A percentile compares a stretch with the other conserved stretches of the same genome.
Evolutionary conservation across 2,113 vertebrate genomes (phyloP).

Genomic region (Salminus brasiliensis): DNA sequence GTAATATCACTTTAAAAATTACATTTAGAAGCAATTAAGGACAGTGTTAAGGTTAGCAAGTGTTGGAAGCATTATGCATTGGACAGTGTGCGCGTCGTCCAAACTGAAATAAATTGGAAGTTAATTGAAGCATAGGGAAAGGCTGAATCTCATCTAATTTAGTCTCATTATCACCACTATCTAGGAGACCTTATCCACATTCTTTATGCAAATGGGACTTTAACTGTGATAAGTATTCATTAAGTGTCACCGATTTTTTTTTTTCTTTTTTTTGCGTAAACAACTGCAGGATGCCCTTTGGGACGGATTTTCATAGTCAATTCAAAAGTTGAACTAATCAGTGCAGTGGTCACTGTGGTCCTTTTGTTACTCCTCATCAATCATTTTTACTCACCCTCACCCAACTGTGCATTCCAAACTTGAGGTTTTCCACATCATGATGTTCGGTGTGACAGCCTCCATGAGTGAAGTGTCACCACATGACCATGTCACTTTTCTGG

Average conservation of each 20-base stretch:
- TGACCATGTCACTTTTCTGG: slow-evolving; percentile 34
- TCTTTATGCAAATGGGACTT: slow-evolving; percentile 44
- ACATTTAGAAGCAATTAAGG: slow-evolving; percentile 37
- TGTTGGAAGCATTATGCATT: slow-evolving; percentile 14
- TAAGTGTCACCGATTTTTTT: slow-evolving; percentile 36
- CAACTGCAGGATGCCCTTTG: slow-evolving; percentile 8
- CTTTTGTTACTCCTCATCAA: slow-evolving; percentile 37
- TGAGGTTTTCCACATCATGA: slow-evolving; percentile 25
- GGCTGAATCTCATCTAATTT: slow-evolving; percentile 48
- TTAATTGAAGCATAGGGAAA: slow-evolving; percentile 52
- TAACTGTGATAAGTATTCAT: slow-evolving; percentile 34
- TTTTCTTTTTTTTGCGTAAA: slow-evolving; percentile 13
- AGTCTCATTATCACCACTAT: slow-evolving; percentile 42
- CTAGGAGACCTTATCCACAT: slow-evolving; percentile 38
- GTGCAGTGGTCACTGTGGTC: slow-evolving; percentile 7
- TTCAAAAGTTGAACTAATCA: slow-evolving; percentile 40
- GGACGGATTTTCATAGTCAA: slow-evolving; percentile 18
- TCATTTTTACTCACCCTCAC: slow-evolving; percentile 36
- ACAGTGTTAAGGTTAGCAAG: slow-evolving; percentile 28
- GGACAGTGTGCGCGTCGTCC: slow-evolving; percentile 31
- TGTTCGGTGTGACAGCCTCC: slow-evolving; percentile 45
- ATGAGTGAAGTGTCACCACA: slow-evolving; percentile 49
- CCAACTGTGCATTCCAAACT: slow-evolving; percentile 42
- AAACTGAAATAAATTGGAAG: slow-evolving; percentile 55
- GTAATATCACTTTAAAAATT: slow-evolving; percentile 39